Evolutionary conservation across 2,888 invertebrate species (phyloP).

Genomic region (Strigamia maritima): DNA sequence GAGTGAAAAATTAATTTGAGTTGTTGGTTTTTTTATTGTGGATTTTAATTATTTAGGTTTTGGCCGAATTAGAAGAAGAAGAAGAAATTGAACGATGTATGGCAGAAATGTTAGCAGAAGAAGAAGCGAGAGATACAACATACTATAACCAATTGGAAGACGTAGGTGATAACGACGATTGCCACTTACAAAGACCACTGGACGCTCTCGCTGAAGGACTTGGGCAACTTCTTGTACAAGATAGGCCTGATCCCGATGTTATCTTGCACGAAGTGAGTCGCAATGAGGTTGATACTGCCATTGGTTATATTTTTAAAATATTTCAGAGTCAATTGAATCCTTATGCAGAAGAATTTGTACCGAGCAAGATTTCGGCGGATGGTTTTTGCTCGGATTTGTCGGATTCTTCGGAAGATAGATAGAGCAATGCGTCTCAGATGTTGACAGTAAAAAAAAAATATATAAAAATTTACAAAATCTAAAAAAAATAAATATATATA

Average conservation of each 20-base stretch:
- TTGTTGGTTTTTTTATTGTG: not conserved
- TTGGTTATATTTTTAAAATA: not conserved
- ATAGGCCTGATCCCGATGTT: slow-evolving; percentile 17
- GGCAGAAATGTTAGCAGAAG: slow-evolving; percentile 43
- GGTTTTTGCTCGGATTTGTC: slow-evolving; percentile 18
- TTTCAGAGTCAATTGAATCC: slow-evolving; percentile 41
- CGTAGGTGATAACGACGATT: not conserved
- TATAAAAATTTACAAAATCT: slow-evolving; percentile 29
- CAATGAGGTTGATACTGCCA: not conserved
- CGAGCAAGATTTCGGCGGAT: slow-evolving; percentile 20
- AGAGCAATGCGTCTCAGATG: slow-evolving; percentile 35
- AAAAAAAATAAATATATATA: slow-evolving; percentile 10
- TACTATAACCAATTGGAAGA: slow-evolving; percentile 38
- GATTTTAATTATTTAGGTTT: slow-evolving; percentile 36
- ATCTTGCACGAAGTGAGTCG: not conserved
- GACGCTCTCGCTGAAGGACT: slow-evolving; percentile 29
- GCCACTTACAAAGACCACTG: slow-evolving; percentile 18
- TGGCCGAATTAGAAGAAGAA: slow-evolving; percentile 42
- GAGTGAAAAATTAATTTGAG: not conserved
- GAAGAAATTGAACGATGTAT: slow-evolving; percentile 42
- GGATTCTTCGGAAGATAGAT: slow-evolving; percentile 41
- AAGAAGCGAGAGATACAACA: slow-evolving; percentile 42
- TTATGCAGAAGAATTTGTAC: slow-evolving; percentile 42
- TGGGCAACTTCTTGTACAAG: slow-evolving; percentile 23
- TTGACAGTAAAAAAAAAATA: slow-evolving; percentile 22